Conservation (phyloP, 1,140 invertebrate species). For the Lanistes nyassanus region DNA sequence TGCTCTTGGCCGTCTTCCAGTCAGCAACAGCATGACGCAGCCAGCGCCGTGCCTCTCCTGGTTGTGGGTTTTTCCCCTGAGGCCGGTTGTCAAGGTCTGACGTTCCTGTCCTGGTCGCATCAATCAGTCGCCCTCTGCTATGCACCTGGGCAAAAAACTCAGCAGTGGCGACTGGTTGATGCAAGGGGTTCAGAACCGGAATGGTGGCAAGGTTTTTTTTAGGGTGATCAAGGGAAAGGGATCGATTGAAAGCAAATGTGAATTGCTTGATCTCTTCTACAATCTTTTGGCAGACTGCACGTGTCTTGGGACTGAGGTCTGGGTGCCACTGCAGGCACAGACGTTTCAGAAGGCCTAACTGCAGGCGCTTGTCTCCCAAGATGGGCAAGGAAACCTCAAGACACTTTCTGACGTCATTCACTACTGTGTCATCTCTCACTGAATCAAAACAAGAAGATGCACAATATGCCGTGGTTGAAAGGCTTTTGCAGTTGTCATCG, state of each 20-base stretch:
- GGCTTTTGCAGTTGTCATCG: no score
- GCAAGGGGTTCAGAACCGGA: no score
- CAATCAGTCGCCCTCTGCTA: background rate
- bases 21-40: constrained; percentile 11
- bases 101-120: background rate
- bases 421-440: no score
- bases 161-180: background rate
- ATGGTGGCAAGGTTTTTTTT: background rate
- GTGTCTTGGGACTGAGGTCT: background rate
- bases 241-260: background rate
- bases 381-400: no score
- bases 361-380: no score
- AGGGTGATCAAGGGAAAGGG: background rate
- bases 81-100: background rate
- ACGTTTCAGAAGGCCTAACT: background rate
- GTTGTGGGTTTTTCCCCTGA: constrained; percentile 1
- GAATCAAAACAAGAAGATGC: no score
- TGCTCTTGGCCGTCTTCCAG: background rate
- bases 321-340: background rate
- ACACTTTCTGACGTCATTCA: no score
- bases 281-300: background rate
- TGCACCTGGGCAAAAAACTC: background rate
- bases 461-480: no score
- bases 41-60: constrained; percentile 17
- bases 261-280: background rate